Evolutionary conservation across 1,140 invertebrate genomes (phyloP), one percentile per base, ranked within the genome.

Genomic region (Brevipalpus yothersi): DNA sequence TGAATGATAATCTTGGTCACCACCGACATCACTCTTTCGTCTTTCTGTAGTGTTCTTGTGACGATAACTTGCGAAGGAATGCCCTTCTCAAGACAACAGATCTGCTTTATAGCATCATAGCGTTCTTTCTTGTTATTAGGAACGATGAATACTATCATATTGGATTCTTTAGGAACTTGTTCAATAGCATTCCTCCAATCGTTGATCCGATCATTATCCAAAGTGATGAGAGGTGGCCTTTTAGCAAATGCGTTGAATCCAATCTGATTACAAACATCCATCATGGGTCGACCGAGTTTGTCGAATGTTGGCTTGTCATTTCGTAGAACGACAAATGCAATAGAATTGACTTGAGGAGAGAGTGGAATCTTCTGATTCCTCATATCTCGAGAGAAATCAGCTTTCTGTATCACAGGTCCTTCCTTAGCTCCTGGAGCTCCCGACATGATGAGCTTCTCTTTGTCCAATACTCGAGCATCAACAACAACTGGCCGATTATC

Each of bases 81-180:
- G 58, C 49, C 56, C 42, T 61, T 63, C 41, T 92, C 86, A 0
- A 86, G 75, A 58, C 78, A 83, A 61, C 82, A 83, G 51, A 86
- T 80, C 66, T 86, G 86, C 66, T 94, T 93, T 1, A 93, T 82
- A 0, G 82, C 80, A 40, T 78, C 73, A 39, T 58, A 58, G 11
- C 56, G 40, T 68, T 91, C 86, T 11, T 76, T 67, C 53, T 79
- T 76, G 60, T 80, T 80, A 39, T 80, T 81, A 0, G 78, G 75
- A 1, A 86, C 75, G 0, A 87, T 66, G 55, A 78, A 79, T 39
- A 84, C 67, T 10, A 86, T 75, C 5, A 60, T 49, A 17, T 54
- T 8, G 56, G 49, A 39, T 4, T 10, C n/a, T 21, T 10, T 23
- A 9, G 47, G 39, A 9, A 60, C 13, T 62, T 17, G 7, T 9